These are phyloP conservation scores for Dromius quadrimaculatus DNA, from an alignment of 2,888 invertebrate genomes.

Conservation along the genomic window DNA sequence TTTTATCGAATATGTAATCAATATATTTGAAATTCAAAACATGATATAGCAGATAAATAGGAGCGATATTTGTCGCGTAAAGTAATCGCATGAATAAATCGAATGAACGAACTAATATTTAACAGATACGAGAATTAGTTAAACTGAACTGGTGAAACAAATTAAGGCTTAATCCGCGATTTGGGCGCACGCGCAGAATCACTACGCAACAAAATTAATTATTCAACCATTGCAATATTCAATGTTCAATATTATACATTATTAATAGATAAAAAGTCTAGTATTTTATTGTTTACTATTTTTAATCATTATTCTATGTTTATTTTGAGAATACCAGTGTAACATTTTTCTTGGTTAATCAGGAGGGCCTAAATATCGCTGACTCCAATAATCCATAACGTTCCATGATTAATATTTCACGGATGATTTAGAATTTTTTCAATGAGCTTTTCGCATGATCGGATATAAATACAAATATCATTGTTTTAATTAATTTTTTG, in stretches of 20 bases:
- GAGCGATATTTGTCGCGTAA: slow-evolving; percentile 10
- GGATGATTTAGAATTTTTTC: slow-evolving; percentile 17
- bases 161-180: slow-evolving; percentile 35
- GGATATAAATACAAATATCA: slow-evolving; percentile 31
- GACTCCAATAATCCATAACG: no score
- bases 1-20: slow-evolving; percentile 9
- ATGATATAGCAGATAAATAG: slow-evolving; percentile 3
- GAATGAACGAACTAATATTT: slow-evolving; percentile 38
- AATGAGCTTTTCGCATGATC: not conserved
- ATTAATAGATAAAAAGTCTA: no score
- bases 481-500: slow-evolving; percentile 34
- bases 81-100: slow-evolving; percentile 31
- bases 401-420: slow-evolving; percentile 35
- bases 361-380: no score
- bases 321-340: no score
- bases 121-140: slow-evolving; percentile 39
- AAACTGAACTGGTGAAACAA: slow-evolving; percentile 37
- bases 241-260: no score
- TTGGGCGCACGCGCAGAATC: slow-evolving; percentile 22
- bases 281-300: no score
- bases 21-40: slow-evolving; percentile 21
- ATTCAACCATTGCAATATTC: slow-evolving; percentile 26
- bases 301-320: no score
- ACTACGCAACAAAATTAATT: slow-evolving; percentile 18
- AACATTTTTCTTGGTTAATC: no score